Percentiles rank a stretch among this genome's conserved stretches.
Conservation (phyloP, 2,797 vertebrate genomes). For the Nyctalus aviator region DNA sequence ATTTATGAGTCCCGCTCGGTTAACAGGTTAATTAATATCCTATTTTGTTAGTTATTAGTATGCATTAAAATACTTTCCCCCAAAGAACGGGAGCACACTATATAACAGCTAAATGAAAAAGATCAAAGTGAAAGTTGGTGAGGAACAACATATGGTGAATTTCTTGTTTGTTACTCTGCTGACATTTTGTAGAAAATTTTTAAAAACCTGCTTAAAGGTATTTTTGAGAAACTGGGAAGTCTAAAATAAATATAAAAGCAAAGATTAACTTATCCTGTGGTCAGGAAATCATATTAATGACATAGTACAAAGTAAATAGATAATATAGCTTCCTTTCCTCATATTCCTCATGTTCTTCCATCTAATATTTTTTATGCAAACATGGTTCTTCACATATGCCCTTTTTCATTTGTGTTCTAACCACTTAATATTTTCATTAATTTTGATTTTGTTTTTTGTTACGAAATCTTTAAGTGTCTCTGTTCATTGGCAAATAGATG, state of each 20-base stretch:
- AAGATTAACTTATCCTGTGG: neutral
- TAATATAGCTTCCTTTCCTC: constrained; percentile 70
- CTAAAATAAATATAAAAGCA: constrained; percentile 50
- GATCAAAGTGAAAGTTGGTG: constrained; percentile 5
- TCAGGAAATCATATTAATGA: neutral
- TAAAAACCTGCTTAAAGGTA: neutral
- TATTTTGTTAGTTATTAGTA: constrained; percentile 35
- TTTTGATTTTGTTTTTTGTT: constrained; percentile 67
- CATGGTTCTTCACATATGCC: constrained; percentile 83
- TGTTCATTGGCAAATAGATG: constrained; percentile 36
- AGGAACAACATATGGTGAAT: constrained; percentile 30
- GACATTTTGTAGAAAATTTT: constrained; percentile 18
- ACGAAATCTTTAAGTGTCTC: constrained; percentile 59
- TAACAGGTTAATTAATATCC: neutral
- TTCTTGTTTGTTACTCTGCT: constrained; percentile 47
- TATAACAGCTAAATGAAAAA: neutral
- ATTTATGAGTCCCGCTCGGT: too few relatives aligned
- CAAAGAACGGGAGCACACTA: neutral
- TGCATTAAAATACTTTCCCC: constrained; percentile 25
- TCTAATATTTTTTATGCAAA: constrained; percentile 84
- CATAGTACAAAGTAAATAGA: neutral
- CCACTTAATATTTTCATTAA: constrained; percentile 54
- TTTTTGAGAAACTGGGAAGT: constrained; percentile 59
- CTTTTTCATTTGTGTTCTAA: constrained; percentile 81
- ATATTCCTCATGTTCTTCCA: constrained; percentile 77